A percentile compares a stretch with the other conserved stretches of the same genome.
These are phyloP conservation scores for Drosophila imparisetae DNA, from an alignment of 2,888 invertebrate genomes.

Conservation along the genomic window DNA sequence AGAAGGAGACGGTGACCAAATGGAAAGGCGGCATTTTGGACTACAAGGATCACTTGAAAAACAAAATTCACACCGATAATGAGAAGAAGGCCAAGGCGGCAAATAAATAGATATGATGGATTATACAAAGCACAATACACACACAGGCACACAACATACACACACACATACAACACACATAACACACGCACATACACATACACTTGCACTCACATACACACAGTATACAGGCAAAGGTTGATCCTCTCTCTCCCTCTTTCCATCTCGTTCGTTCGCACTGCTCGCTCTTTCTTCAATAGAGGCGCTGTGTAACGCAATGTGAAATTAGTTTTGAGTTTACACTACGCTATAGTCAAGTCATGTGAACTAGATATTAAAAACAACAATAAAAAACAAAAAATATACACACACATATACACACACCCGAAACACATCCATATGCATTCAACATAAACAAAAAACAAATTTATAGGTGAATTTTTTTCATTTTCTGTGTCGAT, in stretches of 20 bases:
- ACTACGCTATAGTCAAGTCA: conserved; percentile 48
- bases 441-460: conserved; percentile 17
- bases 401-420: conserved; percentile 21
- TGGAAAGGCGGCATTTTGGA: conserved; percentile 98
- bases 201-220: conserved; percentile 6
- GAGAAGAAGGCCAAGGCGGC: conserved; percentile 77
- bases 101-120: conserved; percentile 48
- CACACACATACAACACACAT: conserved; percentile 23
- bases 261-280: not conserved
- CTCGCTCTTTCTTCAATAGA: conserved; percentile 17
- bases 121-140: conserved; percentile 6
- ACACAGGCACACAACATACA: conserved; percentile 29
- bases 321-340: conserved; percentile 59
- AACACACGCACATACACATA: conserved; percentile 12
- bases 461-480: conserved; percentile 76
- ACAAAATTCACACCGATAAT: conserved; percentile 90
- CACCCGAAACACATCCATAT: conserved; percentile 12
- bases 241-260: not conserved
- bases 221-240: conserved; percentile 30
- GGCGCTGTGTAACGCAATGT: conserved; percentile 30
- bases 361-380: conserved; percentile 23
- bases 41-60: conserved; percentile 97
- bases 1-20: conserved; percentile 96
- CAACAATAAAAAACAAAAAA: conserved; percentile 14
- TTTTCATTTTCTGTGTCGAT: conserved; percentile 61